These are phyloP conservation scores for Drosophila prolongata DNA, from an alignment of 2,888 invertebrate genomes.

Conservation along the genomic window DNA sequence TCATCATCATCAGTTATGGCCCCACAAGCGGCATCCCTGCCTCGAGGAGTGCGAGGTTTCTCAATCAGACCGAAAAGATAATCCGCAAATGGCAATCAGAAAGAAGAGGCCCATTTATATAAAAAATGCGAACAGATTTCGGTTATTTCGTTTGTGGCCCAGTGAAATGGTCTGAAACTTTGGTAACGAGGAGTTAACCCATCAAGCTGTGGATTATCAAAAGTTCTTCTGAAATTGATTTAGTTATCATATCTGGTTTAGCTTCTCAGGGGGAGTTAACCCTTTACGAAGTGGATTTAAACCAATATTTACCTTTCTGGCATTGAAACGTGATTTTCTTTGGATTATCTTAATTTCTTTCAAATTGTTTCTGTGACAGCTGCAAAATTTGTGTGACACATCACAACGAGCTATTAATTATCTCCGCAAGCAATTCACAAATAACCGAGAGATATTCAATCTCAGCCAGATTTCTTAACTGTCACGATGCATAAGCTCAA, in stretches of 20 bases:
- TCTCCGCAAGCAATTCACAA: slow-evolving; percentile 7
- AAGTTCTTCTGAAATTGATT: slow-evolving; percentile 4
- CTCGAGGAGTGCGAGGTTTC: slow-evolving; percentile 33
- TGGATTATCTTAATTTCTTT: slow-evolving; percentile 9
- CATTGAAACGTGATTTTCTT: background rate
- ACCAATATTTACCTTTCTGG: background rate
- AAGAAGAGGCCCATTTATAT: slow-evolving; percentile 68
- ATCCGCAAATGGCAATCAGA: slow-evolving; percentile 69
- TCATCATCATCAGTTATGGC: slow-evolving; percentile 78
- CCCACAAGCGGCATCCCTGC: slow-evolving; percentile 15
- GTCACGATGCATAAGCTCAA: slow-evolving; percentile 59
- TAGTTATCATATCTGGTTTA: background rate
- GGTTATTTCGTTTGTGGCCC: background rate
- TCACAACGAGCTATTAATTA: slow-evolving; percentile 33
- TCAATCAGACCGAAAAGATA: slow-evolving; percentile 43
- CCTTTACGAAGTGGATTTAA: background rate
- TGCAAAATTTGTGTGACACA: slow-evolving; percentile 5
- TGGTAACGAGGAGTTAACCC: slow-evolving; percentile 1
- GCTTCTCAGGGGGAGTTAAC: background rate
- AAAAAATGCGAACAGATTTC: slow-evolving; percentile 75
- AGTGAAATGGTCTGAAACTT: background rate
- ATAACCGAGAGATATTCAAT: slow-evolving; percentile 18
- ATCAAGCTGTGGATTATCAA: background rate
- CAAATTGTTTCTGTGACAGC: slow-evolving; percentile 29
- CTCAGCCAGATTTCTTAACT: slow-evolving; percentile 25